Evolutionary conservation across 2,113 vertebrate genomes (phyloP).

Genomic region (Calonectris borealis): DNA sequence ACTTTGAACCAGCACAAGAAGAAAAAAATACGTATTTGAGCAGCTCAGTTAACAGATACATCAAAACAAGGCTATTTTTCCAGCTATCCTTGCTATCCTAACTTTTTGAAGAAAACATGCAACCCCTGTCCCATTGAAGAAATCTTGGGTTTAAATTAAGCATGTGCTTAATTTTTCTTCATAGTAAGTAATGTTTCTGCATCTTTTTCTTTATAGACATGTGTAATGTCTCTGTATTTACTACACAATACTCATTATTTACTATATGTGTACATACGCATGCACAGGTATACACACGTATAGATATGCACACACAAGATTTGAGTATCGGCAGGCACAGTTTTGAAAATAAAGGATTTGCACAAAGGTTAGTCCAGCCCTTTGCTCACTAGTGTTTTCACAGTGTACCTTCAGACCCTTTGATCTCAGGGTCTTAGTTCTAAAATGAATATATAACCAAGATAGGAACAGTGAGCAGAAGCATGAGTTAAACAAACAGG

Average conservation of each 20-base stretch:
- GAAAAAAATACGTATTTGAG: not conserved
- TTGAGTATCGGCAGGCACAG: conserved; percentile 40
- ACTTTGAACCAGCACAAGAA: not conserved
- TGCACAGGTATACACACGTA: not conserved
- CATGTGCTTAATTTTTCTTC: not conserved
- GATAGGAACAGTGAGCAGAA: conserved; percentile 58
- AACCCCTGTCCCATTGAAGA: not conserved
- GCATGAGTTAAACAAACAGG: conserved; percentile 65
- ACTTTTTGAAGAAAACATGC: not conserved
- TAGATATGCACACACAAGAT: not conserved
- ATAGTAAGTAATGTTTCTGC: not conserved
- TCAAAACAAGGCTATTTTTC: not conserved
- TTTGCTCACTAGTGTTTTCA: conserved; percentile 37
- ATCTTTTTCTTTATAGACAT: not conserved
- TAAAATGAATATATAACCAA: conserved; percentile 55
- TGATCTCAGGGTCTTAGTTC: conserved; percentile 64
- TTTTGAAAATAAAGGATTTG: conserved; percentile 58
- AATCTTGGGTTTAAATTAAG: not conserved
- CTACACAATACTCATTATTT: not conserved
- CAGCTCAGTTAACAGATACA: not conserved
- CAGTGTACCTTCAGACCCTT: conserved; percentile 56
- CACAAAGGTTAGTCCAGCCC: conserved; percentile 12
- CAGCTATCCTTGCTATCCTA: not conserved
- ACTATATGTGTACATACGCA: not conserved
- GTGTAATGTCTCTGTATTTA: not conserved